These are phyloP conservation scores for Macaria liturata DNA, from an alignment of 2,888 invertebrate species.

Conservation along the genomic window DNA sequence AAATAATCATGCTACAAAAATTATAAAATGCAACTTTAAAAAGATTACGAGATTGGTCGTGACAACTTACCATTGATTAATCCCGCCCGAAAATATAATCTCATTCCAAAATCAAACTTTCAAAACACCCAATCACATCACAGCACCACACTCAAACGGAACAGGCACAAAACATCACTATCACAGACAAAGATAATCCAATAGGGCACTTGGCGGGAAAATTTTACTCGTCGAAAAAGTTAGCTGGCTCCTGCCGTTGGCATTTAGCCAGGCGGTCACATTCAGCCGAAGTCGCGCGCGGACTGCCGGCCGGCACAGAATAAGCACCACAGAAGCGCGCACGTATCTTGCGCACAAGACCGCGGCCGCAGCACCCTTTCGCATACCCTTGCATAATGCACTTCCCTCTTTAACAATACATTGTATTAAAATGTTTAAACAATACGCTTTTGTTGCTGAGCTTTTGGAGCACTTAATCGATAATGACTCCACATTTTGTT, in stretches of 20 bases:
- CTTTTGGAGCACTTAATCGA: conserved; percentile 20
- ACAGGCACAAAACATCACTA: conserved; percentile 54
- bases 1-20: background rate
- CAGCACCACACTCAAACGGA: conserved; percentile 46
- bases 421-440: conserved; percentile 38
- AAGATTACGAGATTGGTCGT: conserved; percentile 6
- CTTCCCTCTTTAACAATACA: conserved; percentile 40
- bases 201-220: conserved; percentile 67
- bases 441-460: conserved; percentile 27
- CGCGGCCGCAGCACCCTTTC: conserved; percentile 58
- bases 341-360: conserved; percentile 64
- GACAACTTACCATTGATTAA: conserved; percentile 36
- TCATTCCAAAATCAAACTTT: conserved; percentile 50
- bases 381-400: conserved; percentile 50
- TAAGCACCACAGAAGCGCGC: conserved; percentile 58
- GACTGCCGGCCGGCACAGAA: conserved; percentile 67
- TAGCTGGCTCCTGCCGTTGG: conserved; percentile 44
- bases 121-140: conserved; percentile 50
- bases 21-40: conserved; percentile 6
- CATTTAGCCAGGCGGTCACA: conserved; percentile 50
- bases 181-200: conserved; percentile 42
- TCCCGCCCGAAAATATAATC: conserved; percentile 25
- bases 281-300: conserved; percentile 48
- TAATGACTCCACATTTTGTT: conserved; percentile 12
- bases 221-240: conserved; percentile 67